Percentiles rank a stretch among this genome's conserved stretches.
Evolutionary conservation across 1,140 invertebrate species (phyloP).

Genomic region (Ostrea edulis): DNA sequence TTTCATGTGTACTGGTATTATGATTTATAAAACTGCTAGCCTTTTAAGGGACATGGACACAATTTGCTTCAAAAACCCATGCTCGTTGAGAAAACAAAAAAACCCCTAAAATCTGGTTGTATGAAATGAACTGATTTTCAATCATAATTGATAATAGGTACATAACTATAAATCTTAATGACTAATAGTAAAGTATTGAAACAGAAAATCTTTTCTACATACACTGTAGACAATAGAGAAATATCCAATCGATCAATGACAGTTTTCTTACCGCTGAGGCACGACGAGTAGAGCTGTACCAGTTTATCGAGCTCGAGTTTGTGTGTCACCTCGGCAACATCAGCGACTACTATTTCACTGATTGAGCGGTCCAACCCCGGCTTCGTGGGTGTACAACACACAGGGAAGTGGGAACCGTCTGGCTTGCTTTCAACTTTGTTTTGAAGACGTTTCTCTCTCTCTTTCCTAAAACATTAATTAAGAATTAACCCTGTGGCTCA

Average conservation of each 20-base stretch:
- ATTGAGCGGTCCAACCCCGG: conserved; percentile 47
- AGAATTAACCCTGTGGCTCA: background rate
- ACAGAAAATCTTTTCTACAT: no score
- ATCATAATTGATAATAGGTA: no score
- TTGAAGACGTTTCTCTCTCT: conserved; percentile 58
- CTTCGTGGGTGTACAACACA: conserved; percentile 64
- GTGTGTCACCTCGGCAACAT: conserved; percentile 75
- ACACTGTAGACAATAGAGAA: no score
- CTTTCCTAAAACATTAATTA: conserved; percentile 59
- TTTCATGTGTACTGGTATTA: no score
- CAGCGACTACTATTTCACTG: conserved; percentile 64
- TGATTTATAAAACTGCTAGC: no score
- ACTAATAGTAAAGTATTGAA: background rate
- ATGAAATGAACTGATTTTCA: no score
- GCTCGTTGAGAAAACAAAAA: no score
- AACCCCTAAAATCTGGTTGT: no score
- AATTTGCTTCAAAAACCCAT: no score
- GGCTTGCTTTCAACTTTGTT: conserved; percentile 43
- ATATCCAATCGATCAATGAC: background rate
- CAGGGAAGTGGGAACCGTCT: background rate
- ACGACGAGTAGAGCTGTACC: conserved; percentile 78
- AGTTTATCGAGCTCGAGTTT: conserved; percentile 78
- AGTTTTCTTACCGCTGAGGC: conserved; percentile 68
- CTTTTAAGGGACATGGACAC: no score
- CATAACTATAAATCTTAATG: background rate